Conservation (phyloP, 2,113 vertebrate genomes). For the Gymnogyps californianus region DNA sequence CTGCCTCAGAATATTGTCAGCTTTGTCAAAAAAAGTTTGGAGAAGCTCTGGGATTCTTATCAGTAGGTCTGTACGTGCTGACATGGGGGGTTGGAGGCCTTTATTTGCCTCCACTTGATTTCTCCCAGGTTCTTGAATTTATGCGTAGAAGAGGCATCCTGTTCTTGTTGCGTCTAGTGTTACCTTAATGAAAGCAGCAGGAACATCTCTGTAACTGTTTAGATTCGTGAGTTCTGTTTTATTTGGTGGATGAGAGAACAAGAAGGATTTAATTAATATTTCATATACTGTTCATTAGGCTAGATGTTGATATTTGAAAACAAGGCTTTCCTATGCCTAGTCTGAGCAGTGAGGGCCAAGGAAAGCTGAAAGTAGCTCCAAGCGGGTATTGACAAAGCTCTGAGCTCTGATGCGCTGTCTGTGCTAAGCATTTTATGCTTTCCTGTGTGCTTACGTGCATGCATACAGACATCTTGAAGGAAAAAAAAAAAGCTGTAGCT, state of each 20-base stretch:
- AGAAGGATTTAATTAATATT: neutral
- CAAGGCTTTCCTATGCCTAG: neutral
- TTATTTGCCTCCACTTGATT: neutral
- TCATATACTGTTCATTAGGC: neutral
- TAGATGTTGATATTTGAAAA: neutral
- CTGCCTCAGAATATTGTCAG: neutral
- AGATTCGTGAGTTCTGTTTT: neutral
- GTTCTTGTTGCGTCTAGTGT: neutral
- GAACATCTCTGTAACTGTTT: neutral
- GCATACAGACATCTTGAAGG: neutral
- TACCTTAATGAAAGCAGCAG: neutral
- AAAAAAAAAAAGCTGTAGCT: neutral
- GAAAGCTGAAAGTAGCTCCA: neutral
- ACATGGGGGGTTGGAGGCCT: neutral
- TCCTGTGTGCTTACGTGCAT: neutral
- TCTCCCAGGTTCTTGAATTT: neutral
- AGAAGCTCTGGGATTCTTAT: neutral
- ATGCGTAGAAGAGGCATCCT: neutral
- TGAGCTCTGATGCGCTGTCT: neutral
- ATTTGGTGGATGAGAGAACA: neutral
- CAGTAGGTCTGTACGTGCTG: neutral
- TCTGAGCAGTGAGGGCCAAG: neutral
- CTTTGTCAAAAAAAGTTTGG: neutral
- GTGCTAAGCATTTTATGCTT: neutral
- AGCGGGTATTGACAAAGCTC: neutral